Percentiles rank a stretch among this genome's conserved stretches.
Conservation (phyloP, 2,797 vertebrate genomes). For the Passerculus sandwichensis region DNA sequence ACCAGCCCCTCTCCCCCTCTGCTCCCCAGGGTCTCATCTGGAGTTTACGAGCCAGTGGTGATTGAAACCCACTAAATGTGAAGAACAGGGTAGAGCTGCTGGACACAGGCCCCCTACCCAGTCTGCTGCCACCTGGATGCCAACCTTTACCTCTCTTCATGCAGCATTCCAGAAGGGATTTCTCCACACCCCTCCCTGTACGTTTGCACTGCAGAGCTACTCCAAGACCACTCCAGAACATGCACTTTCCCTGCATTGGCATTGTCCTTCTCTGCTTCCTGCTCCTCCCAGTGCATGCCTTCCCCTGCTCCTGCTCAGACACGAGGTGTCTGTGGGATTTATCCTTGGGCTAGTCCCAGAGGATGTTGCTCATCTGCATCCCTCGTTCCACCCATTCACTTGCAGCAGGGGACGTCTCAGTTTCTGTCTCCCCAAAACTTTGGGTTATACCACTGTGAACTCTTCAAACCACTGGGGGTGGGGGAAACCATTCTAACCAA, state of each 20-base stretch:
- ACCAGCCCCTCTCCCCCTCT: background rate
- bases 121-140: constrained; percentile 42
- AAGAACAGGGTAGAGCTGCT: constrained; percentile 68
- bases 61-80: constrained; percentile 91
- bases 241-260: constrained; percentile 62
- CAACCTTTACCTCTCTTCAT: constrained; percentile 69
- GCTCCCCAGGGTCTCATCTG: constrained; percentile 86
- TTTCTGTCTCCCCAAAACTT: constrained; percentile 4
- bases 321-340: background rate
- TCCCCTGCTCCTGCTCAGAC: background rate
- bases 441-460: constrained; percentile 80
- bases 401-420: constrained; percentile 40
- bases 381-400: constrained; percentile 6
- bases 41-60: constrained; percentile 92
- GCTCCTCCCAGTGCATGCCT: constrained; percentile 53
- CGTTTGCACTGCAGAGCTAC: constrained; percentile 59
- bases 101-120: constrained; percentile 63
- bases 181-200: background rate
- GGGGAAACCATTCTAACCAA: background rate
- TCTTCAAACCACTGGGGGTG: constrained; percentile 71
- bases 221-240: constrained; percentile 59
- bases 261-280: background rate
- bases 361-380: constrained; percentile 21
- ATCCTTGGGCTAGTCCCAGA: background rate
- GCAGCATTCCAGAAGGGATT: constrained; percentile 75